Percentiles rank a stretch among this genome's conserved stretches.
These are phyloP conservation scores for Melanostoma mellinum DNA, from an alignment of 2,888 invertebrate species.

Conservation along the genomic window DNA sequence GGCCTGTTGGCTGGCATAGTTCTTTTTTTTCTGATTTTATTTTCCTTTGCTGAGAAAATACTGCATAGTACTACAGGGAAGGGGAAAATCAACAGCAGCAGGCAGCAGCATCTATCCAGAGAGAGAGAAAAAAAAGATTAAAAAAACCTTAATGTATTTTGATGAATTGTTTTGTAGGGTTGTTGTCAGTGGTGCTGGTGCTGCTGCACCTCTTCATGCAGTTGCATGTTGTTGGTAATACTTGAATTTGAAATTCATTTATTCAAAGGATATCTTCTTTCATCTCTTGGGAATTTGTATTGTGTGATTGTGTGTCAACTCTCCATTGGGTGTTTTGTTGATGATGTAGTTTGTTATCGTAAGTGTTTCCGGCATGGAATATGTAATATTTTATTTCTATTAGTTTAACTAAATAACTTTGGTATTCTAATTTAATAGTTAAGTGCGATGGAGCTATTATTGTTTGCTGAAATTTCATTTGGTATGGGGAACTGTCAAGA, in stretches of 20 bases:
- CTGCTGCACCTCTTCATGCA: slow-evolving; percentile 6
- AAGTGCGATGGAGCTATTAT: too few species aligned
- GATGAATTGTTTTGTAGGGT: slow-evolving; percentile 49
- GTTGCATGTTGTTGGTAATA: slow-evolving; percentile 21
- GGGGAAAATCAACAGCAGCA: slow-evolving; percentile 8
- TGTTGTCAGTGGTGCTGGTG: slow-evolving; percentile 6
- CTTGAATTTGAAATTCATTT: slow-evolving; percentile 61
- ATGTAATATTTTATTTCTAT: neutral
- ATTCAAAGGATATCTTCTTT: slow-evolving; percentile 46
- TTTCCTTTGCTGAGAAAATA: slow-evolving; percentile 35
- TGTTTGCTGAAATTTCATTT: too few species aligned
- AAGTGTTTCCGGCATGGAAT: neutral
- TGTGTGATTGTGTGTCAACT: slow-evolving; percentile 24
- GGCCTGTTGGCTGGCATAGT: slow-evolving; percentile 52
- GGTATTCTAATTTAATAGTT: too few species aligned
- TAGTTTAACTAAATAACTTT: neutral
- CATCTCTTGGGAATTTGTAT: slow-evolving; percentile 20
- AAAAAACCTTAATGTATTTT: slow-evolving; percentile 30
- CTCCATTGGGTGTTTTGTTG: slow-evolving; percentile 8
- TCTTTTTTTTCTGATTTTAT: slow-evolving; percentile 24
- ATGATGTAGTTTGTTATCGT: slow-evolving; percentile 8
- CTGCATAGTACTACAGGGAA: slow-evolving; percentile 49
- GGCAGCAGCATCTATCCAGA: slow-evolving; percentile 20
- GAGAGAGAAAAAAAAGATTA: slow-evolving; percentile 1
- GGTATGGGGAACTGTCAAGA: too few species aligned